phyloP scores from a whole-genome alignment of 2,113 vertebrate genomes.

The Eurystomus gularis region DNA sequence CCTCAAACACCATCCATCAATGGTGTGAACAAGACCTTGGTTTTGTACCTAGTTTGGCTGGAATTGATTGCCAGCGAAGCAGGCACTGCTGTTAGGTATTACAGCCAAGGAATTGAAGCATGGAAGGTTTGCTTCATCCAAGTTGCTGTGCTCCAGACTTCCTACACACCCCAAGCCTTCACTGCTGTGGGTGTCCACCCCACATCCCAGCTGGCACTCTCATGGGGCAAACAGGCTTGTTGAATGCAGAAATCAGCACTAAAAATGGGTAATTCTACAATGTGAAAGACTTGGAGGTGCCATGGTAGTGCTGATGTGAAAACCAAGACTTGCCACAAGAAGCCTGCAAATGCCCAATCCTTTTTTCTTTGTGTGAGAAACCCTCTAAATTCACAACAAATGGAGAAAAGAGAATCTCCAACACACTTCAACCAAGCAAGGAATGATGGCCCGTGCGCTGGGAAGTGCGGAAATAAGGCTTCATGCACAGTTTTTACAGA shows the following conservation, averaged over 20 bases:
- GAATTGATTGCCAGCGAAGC: neutral
- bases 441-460: neutral
- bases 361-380: neutral
- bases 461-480: neutral
- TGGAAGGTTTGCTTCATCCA: neutral
- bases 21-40: neutral
- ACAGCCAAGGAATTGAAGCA: neutral
- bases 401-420: neutral
- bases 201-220: neutral
- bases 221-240: neutral
- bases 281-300: neutral
- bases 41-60: neutral
- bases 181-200: neutral
- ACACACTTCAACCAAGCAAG: neutral
- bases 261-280: neutral
- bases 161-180: neutral
- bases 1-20: fast-evolving
- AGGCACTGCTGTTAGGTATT: neutral
- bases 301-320: neutral
- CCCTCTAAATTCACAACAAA: neutral
- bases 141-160: neutral
- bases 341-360: neutral
- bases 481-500: neutral
- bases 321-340: neutral
- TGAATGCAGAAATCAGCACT: neutral